A percentile compares a stretch with the other conserved stretches of the same genome.
Conservation (phyloP, 2,797 vertebrate genomes). For the Peromyscus eremicus region DNA sequence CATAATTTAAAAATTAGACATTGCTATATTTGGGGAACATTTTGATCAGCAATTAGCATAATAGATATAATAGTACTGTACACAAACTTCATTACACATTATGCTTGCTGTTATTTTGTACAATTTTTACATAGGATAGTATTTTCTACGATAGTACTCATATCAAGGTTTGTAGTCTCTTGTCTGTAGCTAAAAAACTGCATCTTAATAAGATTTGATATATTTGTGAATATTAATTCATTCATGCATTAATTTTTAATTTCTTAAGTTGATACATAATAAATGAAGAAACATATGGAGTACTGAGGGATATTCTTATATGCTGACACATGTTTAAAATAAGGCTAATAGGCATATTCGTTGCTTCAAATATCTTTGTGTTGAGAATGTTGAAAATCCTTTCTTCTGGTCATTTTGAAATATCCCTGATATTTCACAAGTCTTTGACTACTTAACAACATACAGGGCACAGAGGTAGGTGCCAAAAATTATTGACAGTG, state of each 20-base stretch:
- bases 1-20: background rate
- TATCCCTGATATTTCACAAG: background rate
- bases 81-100: too few relatives aligned
- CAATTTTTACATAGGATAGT: background rate
- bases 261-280: background rate
- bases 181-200: background rate
- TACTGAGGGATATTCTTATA: background rate
- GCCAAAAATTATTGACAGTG: background rate
- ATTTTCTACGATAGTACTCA: background rate
- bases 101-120: background rate
- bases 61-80: background rate
- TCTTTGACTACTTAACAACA: background rate
- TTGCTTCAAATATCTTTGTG: background rate
- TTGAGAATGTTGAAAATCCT: background rate
- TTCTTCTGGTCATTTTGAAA: background rate
- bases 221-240: background rate
- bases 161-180: background rate
- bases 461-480: background rate
- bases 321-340: background rate
- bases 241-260: background rate
- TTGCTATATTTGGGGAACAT: background rate
- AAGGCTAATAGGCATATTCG: background rate
- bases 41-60: constrained; percentile 18
- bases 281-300: background rate
- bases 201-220: background rate